Conservation (phyloP, 2,113 vertebrate genomes). For the Ellobius talpinus region DNA sequence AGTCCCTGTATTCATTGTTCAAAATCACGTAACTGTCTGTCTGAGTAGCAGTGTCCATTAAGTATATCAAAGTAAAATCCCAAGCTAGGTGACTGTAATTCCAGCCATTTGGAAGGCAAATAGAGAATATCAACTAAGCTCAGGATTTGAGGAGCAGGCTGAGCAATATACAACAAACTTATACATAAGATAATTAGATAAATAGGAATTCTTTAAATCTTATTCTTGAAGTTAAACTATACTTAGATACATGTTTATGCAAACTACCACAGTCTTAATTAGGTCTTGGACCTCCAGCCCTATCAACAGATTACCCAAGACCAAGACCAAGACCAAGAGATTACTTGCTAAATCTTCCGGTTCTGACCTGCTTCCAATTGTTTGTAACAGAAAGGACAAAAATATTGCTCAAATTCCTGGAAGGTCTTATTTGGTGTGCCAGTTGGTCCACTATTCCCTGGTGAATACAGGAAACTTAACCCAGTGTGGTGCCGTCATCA, state of each 20-base stretch:
- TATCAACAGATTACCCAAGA: neutral
- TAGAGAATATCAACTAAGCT: neutral
- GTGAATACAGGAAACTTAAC: neutral
- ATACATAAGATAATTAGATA: neutral
- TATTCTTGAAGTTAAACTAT: slow-evolving; percentile 31
- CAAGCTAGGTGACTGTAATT: neutral
- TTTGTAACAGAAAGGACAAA: neutral
- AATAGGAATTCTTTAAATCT: neutral
- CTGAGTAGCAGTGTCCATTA: neutral
- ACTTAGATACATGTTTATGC: neutral
- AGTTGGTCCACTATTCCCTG: neutral
- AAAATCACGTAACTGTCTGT: neutral
- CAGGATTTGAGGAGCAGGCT: neutral
- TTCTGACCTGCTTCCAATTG: neutral
- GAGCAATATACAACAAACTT: neutral
- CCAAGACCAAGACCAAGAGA: neutral
- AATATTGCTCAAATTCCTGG: neutral
- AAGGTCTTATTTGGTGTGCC: neutral
- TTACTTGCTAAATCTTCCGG: neutral
- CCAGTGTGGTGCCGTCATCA: neutral
- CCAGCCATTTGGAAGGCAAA: no score
- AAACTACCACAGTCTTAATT: neutral
- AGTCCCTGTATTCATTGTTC: neutral
- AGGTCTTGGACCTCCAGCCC: neutral
- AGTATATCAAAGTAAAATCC: neutral